phyloP scores from a whole-genome alignment of 2,888 invertebrate genomes.

The Folsomia manolachei region DNA sequence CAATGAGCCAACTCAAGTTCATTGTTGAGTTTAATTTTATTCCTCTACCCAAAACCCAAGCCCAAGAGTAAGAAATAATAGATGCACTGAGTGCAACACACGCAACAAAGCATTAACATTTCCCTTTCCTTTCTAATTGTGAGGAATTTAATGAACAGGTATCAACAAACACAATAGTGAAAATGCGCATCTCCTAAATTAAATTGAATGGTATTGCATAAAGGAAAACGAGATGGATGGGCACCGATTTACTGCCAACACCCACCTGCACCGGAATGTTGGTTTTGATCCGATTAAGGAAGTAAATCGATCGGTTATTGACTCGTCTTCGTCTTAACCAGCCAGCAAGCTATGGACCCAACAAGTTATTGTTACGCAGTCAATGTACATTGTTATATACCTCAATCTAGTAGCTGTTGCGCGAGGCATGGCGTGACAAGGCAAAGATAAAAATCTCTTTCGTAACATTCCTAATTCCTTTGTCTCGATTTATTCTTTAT shows the following conservation, averaged over 20 bases:
- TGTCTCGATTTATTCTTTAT: no score
- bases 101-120: no score
- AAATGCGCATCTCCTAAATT: background rate
- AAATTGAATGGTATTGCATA: no score
- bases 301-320: background rate
- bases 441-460: background rate
- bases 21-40: background rate
- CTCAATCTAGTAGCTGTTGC: background rate
- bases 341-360: background rate
- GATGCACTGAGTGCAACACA: no score
- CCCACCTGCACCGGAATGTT: background rate
- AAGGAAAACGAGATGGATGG: no score
- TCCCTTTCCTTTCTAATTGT: background rate
- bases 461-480: no score
- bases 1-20: slow-evolving; percentile 6
- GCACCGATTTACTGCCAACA: no score
- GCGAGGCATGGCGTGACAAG: background rate
- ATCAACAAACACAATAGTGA: background rate
- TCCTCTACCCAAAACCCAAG: no score
- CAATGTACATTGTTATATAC: no score
- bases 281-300: background rate
- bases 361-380: no score
- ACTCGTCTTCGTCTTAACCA: background rate
- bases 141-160: background rate
- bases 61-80: no score